Conservation (phyloP, 2,888 invertebrate genomes). For the Rhaphigaster nebulosa region DNA sequence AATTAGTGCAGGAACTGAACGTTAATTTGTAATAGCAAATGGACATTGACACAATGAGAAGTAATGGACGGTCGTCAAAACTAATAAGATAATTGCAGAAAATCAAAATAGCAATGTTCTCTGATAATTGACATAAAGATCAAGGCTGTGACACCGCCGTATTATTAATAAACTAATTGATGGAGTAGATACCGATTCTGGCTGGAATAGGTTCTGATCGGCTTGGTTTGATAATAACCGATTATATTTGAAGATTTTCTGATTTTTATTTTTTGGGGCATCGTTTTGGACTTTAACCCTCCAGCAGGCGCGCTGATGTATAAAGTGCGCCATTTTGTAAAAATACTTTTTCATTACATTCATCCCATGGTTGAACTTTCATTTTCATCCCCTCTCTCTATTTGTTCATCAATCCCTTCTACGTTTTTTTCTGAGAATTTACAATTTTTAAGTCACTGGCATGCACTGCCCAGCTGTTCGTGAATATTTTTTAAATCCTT, state of each 20-base stretch:
- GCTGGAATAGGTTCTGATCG: background rate
- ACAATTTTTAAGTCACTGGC: no score
- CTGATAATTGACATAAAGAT: background rate
- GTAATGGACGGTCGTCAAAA: background rate
- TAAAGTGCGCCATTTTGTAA: no score
- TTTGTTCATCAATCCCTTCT: no score
- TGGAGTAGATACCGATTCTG: background rate
- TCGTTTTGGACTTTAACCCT: background rate
- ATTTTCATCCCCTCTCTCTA: no score
- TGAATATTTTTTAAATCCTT: no score
- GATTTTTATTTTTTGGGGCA: background rate
- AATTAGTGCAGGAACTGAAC: slow-evolving; percentile 1
- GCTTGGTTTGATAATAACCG: background rate
- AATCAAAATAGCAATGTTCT: slow-evolving; percentile 28
- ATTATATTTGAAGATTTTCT: background rate
- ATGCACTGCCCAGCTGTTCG: no score
- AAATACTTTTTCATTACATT: no score
- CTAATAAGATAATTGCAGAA: slow-evolving; percentile 25
- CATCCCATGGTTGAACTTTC: no score
- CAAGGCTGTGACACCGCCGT: background rate
- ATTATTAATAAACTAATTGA: background rate
- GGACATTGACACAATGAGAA: slow-evolving; percentile 10
- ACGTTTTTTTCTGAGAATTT: no score
- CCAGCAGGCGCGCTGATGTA: no score
- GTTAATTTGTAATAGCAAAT: background rate